Conservation (phyloP, 2,888 invertebrate species). For the Lasioglossum leucozonium region DNA sequence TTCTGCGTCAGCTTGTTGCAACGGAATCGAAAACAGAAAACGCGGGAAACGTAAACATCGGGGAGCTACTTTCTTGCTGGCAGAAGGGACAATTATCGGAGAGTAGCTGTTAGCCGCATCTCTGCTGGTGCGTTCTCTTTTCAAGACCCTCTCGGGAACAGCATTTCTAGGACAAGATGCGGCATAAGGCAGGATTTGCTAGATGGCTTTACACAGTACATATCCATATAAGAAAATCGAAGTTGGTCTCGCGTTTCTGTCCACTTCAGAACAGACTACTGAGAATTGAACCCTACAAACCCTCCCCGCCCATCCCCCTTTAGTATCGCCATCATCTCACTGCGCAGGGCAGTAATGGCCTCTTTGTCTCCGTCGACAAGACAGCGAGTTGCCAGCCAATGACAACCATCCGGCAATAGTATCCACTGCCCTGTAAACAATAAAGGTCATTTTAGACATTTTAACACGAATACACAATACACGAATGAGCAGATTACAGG, state of each 20-base stretch:
- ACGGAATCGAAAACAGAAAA: background rate
- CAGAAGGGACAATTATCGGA: background rate
- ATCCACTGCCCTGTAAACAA: background rate
- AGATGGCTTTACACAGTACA: background rate
- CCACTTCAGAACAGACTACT: background rate
- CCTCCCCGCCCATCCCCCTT: background rate
- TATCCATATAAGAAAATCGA: conserved; percentile 9
- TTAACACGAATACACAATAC: too few species aligned
- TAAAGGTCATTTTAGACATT: too few species aligned
- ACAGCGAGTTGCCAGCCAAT: background rate
- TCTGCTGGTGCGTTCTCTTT: background rate
- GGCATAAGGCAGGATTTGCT: background rate
- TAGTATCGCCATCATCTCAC: background rate
- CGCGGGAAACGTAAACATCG: background rate
- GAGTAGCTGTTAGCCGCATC: background rate
- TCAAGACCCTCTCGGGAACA: background rate
- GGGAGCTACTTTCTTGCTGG: background rate
- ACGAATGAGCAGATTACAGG: too few species aligned
- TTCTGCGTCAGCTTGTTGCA: background rate
- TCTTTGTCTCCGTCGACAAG: background rate
- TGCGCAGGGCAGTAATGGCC: conserved; percentile 2
- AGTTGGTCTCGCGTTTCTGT: background rate
- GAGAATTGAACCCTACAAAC: background rate
- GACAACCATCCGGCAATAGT: background rate
- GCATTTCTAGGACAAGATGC: background rate